Evolutionary conservation across 2,797 vertebrate species (phyloP).

Genomic region (Mycteria americana): DNA sequence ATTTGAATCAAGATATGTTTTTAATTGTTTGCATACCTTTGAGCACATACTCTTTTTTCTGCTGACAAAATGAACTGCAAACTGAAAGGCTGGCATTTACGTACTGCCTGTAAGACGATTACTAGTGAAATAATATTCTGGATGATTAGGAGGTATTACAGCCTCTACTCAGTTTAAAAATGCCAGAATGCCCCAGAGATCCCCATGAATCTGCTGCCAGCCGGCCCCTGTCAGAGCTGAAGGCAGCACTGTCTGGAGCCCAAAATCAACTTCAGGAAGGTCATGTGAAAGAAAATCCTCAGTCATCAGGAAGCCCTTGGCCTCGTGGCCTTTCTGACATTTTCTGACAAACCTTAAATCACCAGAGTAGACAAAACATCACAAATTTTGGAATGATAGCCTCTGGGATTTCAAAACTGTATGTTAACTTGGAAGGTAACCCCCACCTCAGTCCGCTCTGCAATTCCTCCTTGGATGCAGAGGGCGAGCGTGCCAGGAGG

Average conservation of each 20-base stretch:
- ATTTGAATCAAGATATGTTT: neutral
- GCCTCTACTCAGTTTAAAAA: slow-evolving; percentile 73
- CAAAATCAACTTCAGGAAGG: slow-evolving; percentile 82
- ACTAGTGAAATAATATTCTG: slow-evolving; percentile 34
- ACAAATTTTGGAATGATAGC: slow-evolving; percentile 41
- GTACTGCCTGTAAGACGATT: neutral
- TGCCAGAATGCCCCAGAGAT: slow-evolving; percentile 91
- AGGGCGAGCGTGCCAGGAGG: neutral
- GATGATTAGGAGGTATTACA: slow-evolving; percentile 52
- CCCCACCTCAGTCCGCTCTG: neutral
- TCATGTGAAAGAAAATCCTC: slow-evolving; percentile 87
- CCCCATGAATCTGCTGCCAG: slow-evolving; percentile 80
- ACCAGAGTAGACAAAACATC: slow-evolving; percentile 77
- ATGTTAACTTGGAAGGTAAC: neutral
- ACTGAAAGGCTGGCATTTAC: neutral
- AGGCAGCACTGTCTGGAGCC: slow-evolving; percentile 84
- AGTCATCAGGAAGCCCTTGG: slow-evolving; percentile 77
- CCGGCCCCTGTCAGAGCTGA: slow-evolving; percentile 75
- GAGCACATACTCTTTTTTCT: neutral
- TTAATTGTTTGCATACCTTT: neutral
- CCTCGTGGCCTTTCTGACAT: slow-evolving; percentile 70
- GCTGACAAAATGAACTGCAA: neutral
- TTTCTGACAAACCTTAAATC: slow-evolving; percentile 76
- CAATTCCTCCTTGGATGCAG: neutral
- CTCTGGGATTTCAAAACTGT: neutral